phyloP scores from a whole-genome alignment of 2,113 vertebrate species.

The Menidia beryllina region DNA sequence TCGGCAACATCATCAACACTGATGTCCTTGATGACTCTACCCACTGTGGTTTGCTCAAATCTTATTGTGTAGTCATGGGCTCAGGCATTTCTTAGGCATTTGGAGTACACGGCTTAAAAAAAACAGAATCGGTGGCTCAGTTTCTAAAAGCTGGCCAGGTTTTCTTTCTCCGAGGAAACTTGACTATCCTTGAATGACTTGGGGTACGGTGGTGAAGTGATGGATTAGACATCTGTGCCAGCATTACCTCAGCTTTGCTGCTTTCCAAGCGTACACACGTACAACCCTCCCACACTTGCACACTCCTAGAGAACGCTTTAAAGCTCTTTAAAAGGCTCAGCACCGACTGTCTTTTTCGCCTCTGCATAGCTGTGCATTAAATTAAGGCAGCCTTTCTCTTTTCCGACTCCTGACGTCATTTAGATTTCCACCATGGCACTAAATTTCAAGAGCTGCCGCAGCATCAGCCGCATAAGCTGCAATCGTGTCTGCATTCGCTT shows the following conservation, averaged over 20 bases:
- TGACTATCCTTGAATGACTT: slow-evolving; percentile 51
- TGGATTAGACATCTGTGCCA: slow-evolving; percentile 62
- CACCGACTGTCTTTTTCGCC: slow-evolving; percentile 8
- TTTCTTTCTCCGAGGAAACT: slow-evolving; percentile 39
- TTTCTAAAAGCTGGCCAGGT: slow-evolving; percentile 7
- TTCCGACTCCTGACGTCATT: slow-evolving; percentile 36
- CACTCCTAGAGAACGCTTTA: slow-evolving; percentile 21
- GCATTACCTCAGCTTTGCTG: slow-evolving; percentile 72
- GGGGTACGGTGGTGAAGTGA: slow-evolving; percentile 58
- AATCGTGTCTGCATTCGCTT: slow-evolving; percentile 11
- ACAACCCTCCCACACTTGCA: slow-evolving; percentile 6
- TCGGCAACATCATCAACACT: no score
- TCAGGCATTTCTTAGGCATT: no score
- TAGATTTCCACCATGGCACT: slow-evolving; percentile 25
- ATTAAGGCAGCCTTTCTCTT: slow-evolving; percentile 33
- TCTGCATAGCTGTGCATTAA: slow-evolving; percentile 33
- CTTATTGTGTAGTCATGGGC: no score
- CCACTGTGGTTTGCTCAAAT: slow-evolving; percentile 1
- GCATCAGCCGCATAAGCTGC: not conserved
- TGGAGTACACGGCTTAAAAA: no score
- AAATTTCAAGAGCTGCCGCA: slow-evolving; percentile 37
- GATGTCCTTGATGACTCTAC: no score
- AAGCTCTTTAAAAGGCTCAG: slow-evolving; percentile 44
- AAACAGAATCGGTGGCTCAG: no score
- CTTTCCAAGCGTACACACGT: slow-evolving; percentile 41